Conservation (phyloP, 1,140 invertebrate genomes). For the Nasonia giraulti region DNA sequence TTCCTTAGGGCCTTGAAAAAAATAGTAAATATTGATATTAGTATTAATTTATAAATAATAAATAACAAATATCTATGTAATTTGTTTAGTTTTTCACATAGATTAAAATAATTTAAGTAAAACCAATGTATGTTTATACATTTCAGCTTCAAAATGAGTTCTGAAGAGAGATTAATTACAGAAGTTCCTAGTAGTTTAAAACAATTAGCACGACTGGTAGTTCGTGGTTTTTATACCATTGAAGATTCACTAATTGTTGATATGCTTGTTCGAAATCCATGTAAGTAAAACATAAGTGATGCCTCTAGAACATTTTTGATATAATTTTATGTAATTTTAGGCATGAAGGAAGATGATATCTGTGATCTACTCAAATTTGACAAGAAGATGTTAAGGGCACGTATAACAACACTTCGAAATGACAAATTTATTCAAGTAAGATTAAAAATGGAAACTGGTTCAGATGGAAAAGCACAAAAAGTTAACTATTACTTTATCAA, state of each 20-base stretch:
- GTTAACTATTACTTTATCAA: constrained; percentile 99
- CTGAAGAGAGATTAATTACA: constrained; percentile 78
- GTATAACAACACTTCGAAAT: constrained; percentile 89
- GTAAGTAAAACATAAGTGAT: constrained; percentile 73
- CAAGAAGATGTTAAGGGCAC: constrained; percentile 91
- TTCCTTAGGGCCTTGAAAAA: neutral
- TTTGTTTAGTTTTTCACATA: constrained; percentile 8
- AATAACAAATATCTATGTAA: neutral
- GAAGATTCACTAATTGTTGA: constrained; percentile 96
- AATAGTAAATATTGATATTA: neutral
- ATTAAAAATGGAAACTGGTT: constrained; percentile 94
- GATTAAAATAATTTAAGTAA: neutral
- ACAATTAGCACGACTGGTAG: constrained; percentile 91
- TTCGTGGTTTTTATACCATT: constrained; percentile 93
- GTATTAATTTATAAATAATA: neutral
- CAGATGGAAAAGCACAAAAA: constrained; percentile 96
- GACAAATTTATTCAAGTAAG: constrained; percentile 96
- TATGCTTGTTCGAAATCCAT: constrained; percentile 95
- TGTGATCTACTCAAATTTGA: constrained; percentile 96
- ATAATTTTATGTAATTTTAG: constrained; percentile 63
- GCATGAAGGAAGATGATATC: constrained; percentile 98
- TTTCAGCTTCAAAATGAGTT: constrained; percentile 58
- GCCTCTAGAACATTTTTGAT: neutral
- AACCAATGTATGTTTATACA: neutral
- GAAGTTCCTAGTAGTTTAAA: constrained; percentile 94